phyloP scores from a whole-genome alignment of 2,113 vertebrate genomes.

The Zapornia atra region DNA sequence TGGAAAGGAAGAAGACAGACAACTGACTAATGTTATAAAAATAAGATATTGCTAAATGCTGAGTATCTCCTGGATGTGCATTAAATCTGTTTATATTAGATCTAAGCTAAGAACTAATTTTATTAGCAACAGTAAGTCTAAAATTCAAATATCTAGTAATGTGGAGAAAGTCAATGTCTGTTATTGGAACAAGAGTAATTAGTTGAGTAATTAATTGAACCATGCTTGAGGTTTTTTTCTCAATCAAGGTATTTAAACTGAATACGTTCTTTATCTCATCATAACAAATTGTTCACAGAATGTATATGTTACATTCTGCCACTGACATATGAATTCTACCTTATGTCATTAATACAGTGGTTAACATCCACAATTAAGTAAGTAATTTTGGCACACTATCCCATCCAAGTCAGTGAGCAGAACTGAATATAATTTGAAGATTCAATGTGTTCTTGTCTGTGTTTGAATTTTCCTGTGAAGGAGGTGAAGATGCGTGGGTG shows the following conservation, averaged over 20 bases:
- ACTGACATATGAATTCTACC: neutral
- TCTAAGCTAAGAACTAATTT: neutral
- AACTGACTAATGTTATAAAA: neutral
- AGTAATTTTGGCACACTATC: neutral
- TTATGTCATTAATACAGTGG: neutral
- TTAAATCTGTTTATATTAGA: neutral
- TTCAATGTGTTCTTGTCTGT: neutral
- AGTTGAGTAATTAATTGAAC: conserved; percentile 14
- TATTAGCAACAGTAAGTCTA: neutral
- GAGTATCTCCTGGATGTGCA: neutral
- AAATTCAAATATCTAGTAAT: neutral
- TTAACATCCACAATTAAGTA: neutral
- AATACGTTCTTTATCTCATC: neutral
- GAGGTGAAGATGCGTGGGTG: neutral
- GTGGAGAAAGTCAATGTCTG: neutral
- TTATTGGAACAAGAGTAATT: neutral
- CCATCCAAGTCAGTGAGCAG: neutral
- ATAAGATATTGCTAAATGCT: neutral
- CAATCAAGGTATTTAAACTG: neutral
- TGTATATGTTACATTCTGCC: neutral
- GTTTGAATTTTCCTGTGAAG: neutral
- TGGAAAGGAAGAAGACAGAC: neutral
- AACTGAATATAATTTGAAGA: neutral
- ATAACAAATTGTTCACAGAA: neutral
- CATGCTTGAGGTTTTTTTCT: neutral